phyloP scores from a whole-genome alignment of 2,113 vertebrate genomes.

The Verasper variegatus region DNA sequence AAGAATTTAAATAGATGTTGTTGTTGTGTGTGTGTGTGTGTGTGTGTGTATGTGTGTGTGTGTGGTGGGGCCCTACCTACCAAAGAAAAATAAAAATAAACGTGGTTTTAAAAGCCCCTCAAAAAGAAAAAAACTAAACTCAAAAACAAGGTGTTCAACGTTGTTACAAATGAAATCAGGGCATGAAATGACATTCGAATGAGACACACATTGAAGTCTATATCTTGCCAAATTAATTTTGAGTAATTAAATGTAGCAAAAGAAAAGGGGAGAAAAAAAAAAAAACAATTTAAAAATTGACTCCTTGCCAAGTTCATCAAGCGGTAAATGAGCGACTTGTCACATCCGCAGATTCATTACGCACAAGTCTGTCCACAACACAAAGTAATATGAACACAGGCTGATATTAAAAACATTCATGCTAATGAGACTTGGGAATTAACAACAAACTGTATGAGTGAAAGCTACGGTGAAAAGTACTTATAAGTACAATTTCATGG shows the following conservation, averaged over 20 bases:
- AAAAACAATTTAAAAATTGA: slow-evolving; percentile 26
- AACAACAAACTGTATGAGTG: background rate
- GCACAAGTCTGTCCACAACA: background rate
- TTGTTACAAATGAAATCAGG: slow-evolving; percentile 32
- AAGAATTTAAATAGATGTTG: slow-evolving; percentile 32
- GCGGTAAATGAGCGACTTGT: slow-evolving; percentile 21
- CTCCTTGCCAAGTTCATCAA: slow-evolving; percentile 53
- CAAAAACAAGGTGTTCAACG: slow-evolving; percentile 38
- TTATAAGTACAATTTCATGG: background rate
- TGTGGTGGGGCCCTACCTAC: slow-evolving; percentile 20
- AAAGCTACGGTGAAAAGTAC: background rate
- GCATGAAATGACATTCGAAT: slow-evolving; percentile 17
- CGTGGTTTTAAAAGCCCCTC: too few species aligned
- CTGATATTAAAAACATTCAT: background rate
- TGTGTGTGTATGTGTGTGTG: background rate
- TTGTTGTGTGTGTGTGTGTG: background rate
- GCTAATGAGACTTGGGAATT: background rate
- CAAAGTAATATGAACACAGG: slow-evolving; percentile 7
- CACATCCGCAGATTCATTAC: slow-evolving; percentile 24
- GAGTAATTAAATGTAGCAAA: slow-evolving; percentile 39
- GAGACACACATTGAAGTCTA: slow-evolving; percentile 23
- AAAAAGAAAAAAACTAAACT: background rate
- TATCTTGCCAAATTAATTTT: slow-evolving; percentile 46
- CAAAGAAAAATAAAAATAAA: slow-evolving; percentile 1
- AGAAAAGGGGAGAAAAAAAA: background rate